phyloP scores from a whole-genome alignment of 2,797 vertebrate genomes.

The Crenuchus spilurus region DNA sequence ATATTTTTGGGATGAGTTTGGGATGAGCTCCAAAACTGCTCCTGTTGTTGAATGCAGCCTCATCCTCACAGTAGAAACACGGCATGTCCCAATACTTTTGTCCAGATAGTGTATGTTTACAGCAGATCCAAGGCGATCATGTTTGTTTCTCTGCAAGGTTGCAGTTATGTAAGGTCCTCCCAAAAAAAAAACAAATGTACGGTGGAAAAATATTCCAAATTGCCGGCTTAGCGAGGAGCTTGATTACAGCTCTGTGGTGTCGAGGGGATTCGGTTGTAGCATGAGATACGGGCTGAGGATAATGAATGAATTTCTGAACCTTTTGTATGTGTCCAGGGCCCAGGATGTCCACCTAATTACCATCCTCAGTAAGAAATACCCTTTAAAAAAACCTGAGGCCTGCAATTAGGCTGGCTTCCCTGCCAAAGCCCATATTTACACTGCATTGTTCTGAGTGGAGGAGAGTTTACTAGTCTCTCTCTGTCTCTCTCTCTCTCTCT shows the following conservation, averaged over 20 bases:
- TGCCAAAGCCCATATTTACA: constrained; percentile 70
- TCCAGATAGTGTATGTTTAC: too few relatives aligned
- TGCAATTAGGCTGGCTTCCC: constrained; percentile 75
- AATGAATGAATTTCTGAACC: constrained; percentile 59
- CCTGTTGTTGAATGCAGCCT: too few relatives aligned
- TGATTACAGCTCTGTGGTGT: constrained; percentile 47
- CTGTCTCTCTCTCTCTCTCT: constrained; percentile 57
- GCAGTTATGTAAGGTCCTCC: constrained; percentile 42
- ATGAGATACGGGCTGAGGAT: constrained; percentile 28
- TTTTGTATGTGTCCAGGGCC: constrained; percentile 43
- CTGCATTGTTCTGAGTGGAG: constrained; percentile 68
- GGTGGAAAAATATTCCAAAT: constrained; percentile 43
- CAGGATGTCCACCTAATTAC: constrained; percentile 74
- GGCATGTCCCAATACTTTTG: too few relatives aligned
- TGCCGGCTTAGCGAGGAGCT: constrained; percentile 8
- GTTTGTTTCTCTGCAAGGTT: constrained; percentile 21
- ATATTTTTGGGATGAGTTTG: too few relatives aligned
- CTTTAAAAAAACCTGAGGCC: constrained; percentile 62
- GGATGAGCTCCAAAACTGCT: too few relatives aligned
- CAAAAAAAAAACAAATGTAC: constrained; percentile 16
- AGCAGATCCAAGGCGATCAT: too few relatives aligned
- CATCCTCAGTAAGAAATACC: constrained; percentile 66
- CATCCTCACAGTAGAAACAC: too few relatives aligned
- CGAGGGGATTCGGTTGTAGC: constrained; percentile 18
- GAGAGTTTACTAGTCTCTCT: constrained; percentile 65